Conservation (phyloP, 1,140 invertebrate species). For the Pseudoatta argentina region DNA sequence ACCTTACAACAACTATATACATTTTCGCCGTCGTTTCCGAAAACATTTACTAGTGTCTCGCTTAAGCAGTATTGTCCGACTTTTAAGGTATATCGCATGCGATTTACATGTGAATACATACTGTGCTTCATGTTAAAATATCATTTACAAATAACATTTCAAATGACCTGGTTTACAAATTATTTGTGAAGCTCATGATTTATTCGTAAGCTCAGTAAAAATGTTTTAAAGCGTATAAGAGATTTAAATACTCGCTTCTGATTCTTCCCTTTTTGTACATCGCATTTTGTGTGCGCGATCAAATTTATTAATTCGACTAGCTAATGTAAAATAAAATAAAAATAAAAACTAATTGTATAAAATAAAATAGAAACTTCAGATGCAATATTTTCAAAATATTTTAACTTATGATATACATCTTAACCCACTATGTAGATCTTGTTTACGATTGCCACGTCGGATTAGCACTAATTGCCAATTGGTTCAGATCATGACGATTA, state of each 20-base stretch:
- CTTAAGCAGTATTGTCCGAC: constrained; percentile 70
- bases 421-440: neutral
- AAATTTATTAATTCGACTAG: neutral
- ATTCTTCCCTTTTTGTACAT: neutral
- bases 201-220: neutral
- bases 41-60: constrained; percentile 43
- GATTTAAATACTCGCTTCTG: neutral
- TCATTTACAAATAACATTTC: constrained; percentile 67
- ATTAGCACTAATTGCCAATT: neutral
- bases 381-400: neutral
- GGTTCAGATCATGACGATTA: neutral
- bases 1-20: neutral
- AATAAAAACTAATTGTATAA: neutral
- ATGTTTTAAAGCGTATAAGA: neutral
- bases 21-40: constrained; percentile 36
- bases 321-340: neutral
- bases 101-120: constrained; percentile 72
- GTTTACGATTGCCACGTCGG: neutral
- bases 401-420: neutral
- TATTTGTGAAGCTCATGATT: constrained; percentile 54
- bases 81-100: constrained; percentile 69
- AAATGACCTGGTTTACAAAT: constrained; percentile 69
- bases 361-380: neutral
- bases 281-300: neutral
- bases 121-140: constrained; percentile 64